Evolutionary conservation across 1,140 invertebrate species (phyloP).

Genomic region (Philotrypesis tridentata): DNA sequence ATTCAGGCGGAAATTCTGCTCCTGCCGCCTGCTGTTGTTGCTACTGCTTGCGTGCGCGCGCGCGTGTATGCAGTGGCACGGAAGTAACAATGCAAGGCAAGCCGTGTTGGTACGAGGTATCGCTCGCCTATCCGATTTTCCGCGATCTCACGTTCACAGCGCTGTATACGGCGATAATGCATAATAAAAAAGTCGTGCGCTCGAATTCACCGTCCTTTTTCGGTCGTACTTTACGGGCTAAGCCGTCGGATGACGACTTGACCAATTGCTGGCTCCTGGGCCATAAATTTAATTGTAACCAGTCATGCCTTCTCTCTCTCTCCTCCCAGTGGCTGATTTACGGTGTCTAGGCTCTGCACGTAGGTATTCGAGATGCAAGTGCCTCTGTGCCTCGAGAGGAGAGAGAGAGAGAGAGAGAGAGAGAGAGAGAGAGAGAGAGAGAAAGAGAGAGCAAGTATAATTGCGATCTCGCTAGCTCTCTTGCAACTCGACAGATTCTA

Average conservation of each 20-base stretch:
- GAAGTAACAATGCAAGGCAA: conserved; percentile 42
- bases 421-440: neutral
- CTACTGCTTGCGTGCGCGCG: no score
- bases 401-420: no score
- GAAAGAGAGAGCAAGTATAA: neutral
- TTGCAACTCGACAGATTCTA: conserved; percentile 18
- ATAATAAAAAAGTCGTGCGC: conserved; percentile 53
- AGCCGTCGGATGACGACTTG: conserved; percentile 39
- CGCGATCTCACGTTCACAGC: conserved; percentile 48
- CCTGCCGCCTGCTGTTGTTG: neutral
- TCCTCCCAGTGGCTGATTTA: conserved; percentile 54
- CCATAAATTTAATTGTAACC: conserved; percentile 71
- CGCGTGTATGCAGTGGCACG: neutral
- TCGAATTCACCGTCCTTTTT: conserved; percentile 38
- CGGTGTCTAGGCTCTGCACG: conserved; percentile 21
- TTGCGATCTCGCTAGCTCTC: conserved; percentile 23
- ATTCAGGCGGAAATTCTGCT: conserved; percentile 4
- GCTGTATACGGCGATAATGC: conserved; percentile 57
- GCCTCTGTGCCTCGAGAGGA: neutral
- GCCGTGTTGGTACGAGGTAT: neutral
- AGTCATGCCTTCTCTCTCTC: conserved; percentile 33
- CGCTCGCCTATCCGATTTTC: conserved; percentile 20
- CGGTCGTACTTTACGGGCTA: conserved; percentile 47
- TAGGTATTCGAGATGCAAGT: neutral
- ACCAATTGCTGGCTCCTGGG: conserved; percentile 61